Conservation (phyloP, 1,140 invertebrate species). For the Bombus waltoni region DNA sequence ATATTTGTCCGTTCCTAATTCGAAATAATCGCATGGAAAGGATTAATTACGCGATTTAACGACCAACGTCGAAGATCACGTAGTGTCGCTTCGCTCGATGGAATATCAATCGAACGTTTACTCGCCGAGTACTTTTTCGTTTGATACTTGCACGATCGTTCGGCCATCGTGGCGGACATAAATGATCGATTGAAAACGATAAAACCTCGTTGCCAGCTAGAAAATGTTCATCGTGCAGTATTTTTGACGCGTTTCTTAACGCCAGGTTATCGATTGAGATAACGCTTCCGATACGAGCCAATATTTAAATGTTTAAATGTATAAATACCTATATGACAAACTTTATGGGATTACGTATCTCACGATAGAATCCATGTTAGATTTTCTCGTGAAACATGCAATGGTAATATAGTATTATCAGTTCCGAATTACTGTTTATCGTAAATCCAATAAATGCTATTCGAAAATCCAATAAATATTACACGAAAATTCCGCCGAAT, state of each 20-base stretch:
- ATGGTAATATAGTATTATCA: neutral
- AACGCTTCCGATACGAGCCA: neutral
- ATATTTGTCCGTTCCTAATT: neutral
- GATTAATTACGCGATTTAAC: constrained; percentile 7
- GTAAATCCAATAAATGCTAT: neutral
- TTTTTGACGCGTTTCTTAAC: neutral
- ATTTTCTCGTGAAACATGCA: neutral
- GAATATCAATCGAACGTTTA: neutral
- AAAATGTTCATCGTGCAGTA: neutral
- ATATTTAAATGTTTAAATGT: neutral
- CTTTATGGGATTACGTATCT: neutral
- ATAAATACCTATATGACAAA: neutral
- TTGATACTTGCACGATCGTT: neutral
- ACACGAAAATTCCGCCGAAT: neutral
- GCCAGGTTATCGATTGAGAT: neutral
- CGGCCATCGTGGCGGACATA: neutral
- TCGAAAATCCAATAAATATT: neutral
- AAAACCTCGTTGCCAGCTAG: neutral
- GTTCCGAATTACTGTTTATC: neutral
- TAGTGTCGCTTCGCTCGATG: neutral
- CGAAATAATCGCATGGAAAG: neutral
- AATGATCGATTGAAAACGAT: constrained; percentile 31
- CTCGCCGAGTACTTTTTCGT: neutral
- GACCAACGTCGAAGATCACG: neutral
- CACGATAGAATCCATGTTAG: neutral